These are phyloP conservation scores for Oryzias curvinotus DNA, from an alignment of 2,113 vertebrate species.

Conservation along the genomic window DNA sequence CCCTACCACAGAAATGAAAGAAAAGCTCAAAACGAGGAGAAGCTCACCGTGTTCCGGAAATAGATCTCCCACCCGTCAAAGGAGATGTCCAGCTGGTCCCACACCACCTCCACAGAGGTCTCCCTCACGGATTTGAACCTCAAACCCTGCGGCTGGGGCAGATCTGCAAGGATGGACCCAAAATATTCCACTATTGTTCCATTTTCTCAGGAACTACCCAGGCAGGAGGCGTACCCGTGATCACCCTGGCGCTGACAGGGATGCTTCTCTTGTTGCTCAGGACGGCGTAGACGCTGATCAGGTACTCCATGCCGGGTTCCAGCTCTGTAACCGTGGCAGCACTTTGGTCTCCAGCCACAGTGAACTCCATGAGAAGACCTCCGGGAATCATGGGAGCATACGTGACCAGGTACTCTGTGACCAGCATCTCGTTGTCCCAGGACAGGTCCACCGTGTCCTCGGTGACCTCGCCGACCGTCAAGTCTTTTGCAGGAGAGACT, in stretches of 20 bases:
- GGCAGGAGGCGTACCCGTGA: slow-evolving; percentile 82
- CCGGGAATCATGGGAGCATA: slow-evolving; percentile 84
- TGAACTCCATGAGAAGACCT: slow-evolving; percentile 85
- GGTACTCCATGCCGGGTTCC: slow-evolving; percentile 92
- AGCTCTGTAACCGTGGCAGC: slow-evolving; percentile 84
- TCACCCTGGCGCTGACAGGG: slow-evolving; percentile 88
- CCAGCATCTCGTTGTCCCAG: slow-evolving; percentile 90
- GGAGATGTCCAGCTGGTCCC: slow-evolving; percentile 89
- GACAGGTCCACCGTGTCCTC: slow-evolving; percentile 85
- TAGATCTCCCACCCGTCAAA: slow-evolving; percentile 92
- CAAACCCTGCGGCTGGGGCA: slow-evolving; percentile 89
- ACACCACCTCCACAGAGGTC: slow-evolving; percentile 89
- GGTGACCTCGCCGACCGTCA: slow-evolving; percentile 83
- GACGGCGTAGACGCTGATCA: slow-evolving; percentile 90
- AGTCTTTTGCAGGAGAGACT: slow-evolving; percentile 92
- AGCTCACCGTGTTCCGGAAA: slow-evolving; percentile 87
- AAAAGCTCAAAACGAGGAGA: slow-evolving; percentile 9
- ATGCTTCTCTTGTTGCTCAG: slow-evolving; percentile 90
- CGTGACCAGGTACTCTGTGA: slow-evolving; percentile 86
- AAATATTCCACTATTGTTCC: neutral
- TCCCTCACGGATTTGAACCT: slow-evolving; percentile 91
- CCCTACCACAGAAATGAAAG: neutral
- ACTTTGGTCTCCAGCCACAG: slow-evolving; percentile 84
- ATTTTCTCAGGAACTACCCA: neutral
- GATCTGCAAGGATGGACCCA: slow-evolving; percentile 69